Conservation (phyloP, 2,113 vertebrate genomes). For the Sapayoa aenigma region DNA sequence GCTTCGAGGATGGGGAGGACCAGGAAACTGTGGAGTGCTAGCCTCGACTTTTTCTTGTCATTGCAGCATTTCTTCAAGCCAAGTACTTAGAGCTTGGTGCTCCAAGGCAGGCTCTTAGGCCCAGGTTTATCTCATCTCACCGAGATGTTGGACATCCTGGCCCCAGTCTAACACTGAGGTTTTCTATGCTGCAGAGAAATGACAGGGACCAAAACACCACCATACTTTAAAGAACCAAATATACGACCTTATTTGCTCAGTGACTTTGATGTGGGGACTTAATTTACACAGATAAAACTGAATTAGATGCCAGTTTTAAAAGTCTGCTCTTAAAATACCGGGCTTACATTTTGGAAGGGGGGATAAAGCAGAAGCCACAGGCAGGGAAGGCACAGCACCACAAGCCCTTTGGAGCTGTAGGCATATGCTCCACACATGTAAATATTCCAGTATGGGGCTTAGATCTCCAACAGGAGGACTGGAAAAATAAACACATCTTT, state of each 20-base stretch:
- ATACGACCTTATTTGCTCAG: not conserved
- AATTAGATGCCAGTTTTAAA: not conserved
- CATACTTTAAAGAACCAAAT: not conserved
- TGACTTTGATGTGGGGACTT: not conserved
- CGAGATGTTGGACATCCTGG: not conserved
- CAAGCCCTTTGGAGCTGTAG: not conserved
- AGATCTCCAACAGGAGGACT: not conserved
- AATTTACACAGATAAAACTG: not conserved
- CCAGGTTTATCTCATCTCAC: not conserved
- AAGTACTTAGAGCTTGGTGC: not conserved
- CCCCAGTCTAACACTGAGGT: not conserved
- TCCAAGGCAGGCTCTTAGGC: not conserved
- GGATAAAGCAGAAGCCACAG: not conserved
- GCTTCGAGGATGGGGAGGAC: not conserved
- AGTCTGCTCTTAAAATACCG: not conserved
- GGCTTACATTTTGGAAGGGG: not conserved
- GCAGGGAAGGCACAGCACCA: fast-evolving
- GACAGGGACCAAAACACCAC: not conserved
- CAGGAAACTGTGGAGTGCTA: not conserved
- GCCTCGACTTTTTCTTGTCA: not conserved
- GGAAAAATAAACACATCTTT: not conserved
- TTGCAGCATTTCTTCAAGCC: not conserved
- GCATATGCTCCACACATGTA: not conserved
- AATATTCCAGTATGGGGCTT: not conserved
- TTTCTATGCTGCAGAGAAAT: not conserved